Base-by-base conservation (phyloP, 2,113 vertebrate species). In the Falcunculus frontatus region DNA sequence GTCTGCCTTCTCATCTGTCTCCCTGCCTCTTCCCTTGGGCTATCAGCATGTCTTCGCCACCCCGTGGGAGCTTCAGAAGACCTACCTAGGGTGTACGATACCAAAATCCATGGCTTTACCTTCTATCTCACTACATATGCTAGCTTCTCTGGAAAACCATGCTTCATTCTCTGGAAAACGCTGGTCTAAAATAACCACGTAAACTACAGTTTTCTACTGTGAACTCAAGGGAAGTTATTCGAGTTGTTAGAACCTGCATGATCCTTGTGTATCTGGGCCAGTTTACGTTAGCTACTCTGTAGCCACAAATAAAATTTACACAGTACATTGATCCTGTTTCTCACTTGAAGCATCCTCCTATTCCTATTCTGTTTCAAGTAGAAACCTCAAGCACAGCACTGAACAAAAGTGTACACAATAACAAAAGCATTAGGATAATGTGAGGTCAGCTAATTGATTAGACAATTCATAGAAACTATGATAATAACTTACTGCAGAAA, bases 51-150 rank as follows among this genome's bases (percentile, higher is more conserved):
- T 27, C 55, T 56, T 77, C 16, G 30, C 47, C 33, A 50, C 6
- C 2, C 1, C 11, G 22, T 33, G 13, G 18, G 50, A 89, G n/a
- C n/a, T 81, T 59, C 16, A 64, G 8, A 90, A 88, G 33, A 2
- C 4, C 22, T 21, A 4, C 22, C 29, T 65, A 53, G 19, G 11
- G 29, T 20, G 16, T 23, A 64, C 0, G 0, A 50, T 13, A 75
- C 9, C 21, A 68, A 64, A 68, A 64, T 39, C 26, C 3, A 12
- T 39, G 2, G 60, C 33, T 87, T 87, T 11, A 64, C 8, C 8
- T 75, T 47, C 19, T 47, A 26, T 22, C 37, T 80, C 49, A 84
- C 46, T 89, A 33, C 4, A 27, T 14, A 50, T 4, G 23, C 26
- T 16, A 77, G 19, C 46, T 60, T 60, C 33, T 77, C 63, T 44